phyloP scores from a whole-genome alignment of 2,888 invertebrate genomes.

The Helleia helle region DNA sequence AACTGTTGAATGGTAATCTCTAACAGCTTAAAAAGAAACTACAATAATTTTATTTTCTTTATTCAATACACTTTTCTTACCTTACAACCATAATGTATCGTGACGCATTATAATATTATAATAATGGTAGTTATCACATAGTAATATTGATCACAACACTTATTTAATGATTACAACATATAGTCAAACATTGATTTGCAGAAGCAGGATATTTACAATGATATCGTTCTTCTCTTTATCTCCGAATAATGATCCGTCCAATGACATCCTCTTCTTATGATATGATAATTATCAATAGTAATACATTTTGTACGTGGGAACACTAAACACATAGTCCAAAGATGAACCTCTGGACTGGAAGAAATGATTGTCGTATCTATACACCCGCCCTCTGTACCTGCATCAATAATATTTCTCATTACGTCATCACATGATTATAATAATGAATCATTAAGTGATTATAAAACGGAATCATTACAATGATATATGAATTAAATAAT shows the following conservation, averaged over 20 bases:
- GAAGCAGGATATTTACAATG: constrained; percentile 48
- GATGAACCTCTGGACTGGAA: constrained; percentile 65
- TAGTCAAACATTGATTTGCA: constrained; percentile 28
- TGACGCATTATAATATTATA: constrained; percentile 22
- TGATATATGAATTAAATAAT: constrained; percentile 4
- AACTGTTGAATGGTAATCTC: no score
- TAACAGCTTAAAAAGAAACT: constrained; percentile 43
- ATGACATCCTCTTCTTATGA: constrained; percentile 23
- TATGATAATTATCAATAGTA: constrained; percentile 49
- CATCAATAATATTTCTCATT: constrained; percentile 54
- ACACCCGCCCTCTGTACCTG: constrained; percentile 72
- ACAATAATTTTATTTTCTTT: constrained; percentile 47
- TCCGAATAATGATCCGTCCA: constrained; percentile 19
- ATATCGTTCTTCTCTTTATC: constrained; percentile 27
- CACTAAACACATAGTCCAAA: constrained; percentile 68
- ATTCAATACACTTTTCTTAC: constrained; percentile 40
- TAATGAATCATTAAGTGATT: constrained; percentile 24
- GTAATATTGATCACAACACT: constrained; percentile 58
- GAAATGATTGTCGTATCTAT: constrained; percentile 73
- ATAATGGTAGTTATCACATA: constrained; percentile 55
- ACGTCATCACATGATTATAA: constrained; percentile 27
- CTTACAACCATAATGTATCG: constrained; percentile 25
- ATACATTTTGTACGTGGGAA: constrained; percentile 69
- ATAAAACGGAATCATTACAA: constrained; percentile 14
- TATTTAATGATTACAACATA: constrained; percentile 46